Base-by-base conservation (phyloP, 2,888 invertebrate genomes). In the Priocnemis perturbator region DNA sequence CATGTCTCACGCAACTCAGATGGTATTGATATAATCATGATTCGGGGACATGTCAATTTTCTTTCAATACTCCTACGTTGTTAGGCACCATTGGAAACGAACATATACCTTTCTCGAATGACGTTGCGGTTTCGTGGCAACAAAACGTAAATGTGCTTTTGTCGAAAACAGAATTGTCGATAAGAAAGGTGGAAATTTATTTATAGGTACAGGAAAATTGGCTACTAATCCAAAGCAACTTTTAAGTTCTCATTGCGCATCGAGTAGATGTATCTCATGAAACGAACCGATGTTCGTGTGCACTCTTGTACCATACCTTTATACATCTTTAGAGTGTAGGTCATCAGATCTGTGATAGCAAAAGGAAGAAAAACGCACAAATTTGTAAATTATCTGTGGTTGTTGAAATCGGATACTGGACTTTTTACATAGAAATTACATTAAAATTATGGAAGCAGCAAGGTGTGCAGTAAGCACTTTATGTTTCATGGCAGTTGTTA, bases 281-380 rank as follows among this genome's bases (percentile, higher is more conserved):
- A 78, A 78, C 67, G 59, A 80, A 74, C 60, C 70, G 65, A 62
- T 74, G 63, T 78, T 64, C 67, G 64, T 71, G 60, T 71, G 58
- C 63, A 73, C 62, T 68, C 67, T 76, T 71, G 60, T 78, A 68
- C 71, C 64, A 67, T 81, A 76, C 58, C 63, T 74, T 81, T 62
- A 60, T 70, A 57, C 60, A 73, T 72, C 69, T 66, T 69, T 71
- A 77, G 57, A 71, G 64, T 61, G 69, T 72, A 76, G 77, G 74
- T 81, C 76, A 83, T 86, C 84, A 86, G 84, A 86, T 86, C 86
- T 86, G 79, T 44, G n/a, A 74, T 80, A 2, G 1, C 23, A 9
- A 71, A 30, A 37, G 4, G 7, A 37, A 37, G 20, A 19, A 7
- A 44, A 37, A 47, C 21, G 30, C 20, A 5, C 5, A 9, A 37